These are phyloP conservation scores for Mohoua ochrocephala DNA, from an alignment of 2,113 vertebrate genomes.

Conservation along the genomic window DNA sequence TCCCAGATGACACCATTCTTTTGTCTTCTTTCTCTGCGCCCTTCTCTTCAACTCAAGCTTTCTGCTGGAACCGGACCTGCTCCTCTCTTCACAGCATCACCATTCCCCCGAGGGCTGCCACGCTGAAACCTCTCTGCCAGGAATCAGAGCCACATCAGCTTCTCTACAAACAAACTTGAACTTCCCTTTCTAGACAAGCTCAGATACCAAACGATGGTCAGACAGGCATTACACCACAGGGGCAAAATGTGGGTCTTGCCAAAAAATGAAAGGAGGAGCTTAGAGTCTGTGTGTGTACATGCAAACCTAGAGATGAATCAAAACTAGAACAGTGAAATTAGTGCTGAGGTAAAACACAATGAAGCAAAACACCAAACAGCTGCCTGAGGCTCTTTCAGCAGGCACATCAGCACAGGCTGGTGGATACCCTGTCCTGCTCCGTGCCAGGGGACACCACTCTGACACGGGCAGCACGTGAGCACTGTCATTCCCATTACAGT, in stretches of 20 bases:
- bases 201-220: neutral
- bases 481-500: neutral
- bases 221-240: neutral
- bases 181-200: neutral
- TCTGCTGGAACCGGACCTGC: neutral
- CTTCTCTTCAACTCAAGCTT: neutral
- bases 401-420: neutral
- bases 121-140: neutral
- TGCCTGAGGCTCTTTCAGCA: neutral
- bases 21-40: neutral
- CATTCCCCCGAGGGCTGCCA: neutral
- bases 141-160: neutral
- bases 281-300: neutral
- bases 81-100: neutral
- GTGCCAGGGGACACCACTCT: neutral
- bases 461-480: fast-evolving
- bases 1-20: neutral
- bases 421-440: neutral
- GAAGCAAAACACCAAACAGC: neutral
- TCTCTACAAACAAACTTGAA: neutral
- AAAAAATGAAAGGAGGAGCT: neutral
- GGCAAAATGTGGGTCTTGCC: neutral
- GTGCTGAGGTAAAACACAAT: neutral
- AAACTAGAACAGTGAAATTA: neutral
- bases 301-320: neutral